phyloP scores from a whole-genome alignment of 1,140 invertebrate species.

The Pararge aegeria region DNA sequence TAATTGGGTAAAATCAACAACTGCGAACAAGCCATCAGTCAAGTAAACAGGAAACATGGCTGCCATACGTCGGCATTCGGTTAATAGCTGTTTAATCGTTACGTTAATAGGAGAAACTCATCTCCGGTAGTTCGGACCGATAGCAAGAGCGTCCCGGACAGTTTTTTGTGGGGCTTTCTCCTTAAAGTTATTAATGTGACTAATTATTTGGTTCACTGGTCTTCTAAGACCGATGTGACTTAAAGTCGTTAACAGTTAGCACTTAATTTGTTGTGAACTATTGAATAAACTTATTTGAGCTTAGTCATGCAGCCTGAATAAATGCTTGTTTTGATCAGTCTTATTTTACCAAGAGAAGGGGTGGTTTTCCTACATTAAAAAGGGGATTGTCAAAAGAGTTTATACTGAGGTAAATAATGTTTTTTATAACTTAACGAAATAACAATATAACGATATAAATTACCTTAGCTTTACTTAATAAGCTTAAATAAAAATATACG shows the following conservation, averaged over 20 bases:
- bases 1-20: slow-evolving; percentile 29
- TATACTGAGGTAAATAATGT: no score
- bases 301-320: no score
- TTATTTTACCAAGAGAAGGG: no score
- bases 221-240: background rate
- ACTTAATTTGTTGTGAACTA: no score
- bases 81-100: slow-evolving; percentile 66
- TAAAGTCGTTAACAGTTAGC: background rate
- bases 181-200: slow-evolving; percentile 29
- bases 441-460: no score
- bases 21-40: slow-evolving; percentile 34
- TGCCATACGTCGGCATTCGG: slow-evolving; percentile 47
- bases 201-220: slow-evolving; percentile 14
- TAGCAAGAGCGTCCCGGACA: slow-evolving; percentile 38
- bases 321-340: no score
- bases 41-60: slow-evolving; percentile 59
- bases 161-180: slow-evolving; percentile 53
- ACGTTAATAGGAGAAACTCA: slow-evolving; percentile 68
- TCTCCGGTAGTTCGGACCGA: slow-evolving; percentile 37
- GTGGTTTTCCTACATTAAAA: no score
- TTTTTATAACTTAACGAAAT: no score
- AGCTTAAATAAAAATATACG: no score
- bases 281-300: no score
- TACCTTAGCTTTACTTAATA: no score
- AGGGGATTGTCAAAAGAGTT: no score